These are phyloP conservation scores for Zootermopsis nevadensis DNA, from an alignment of 2,888 invertebrate genomes.

Conservation along the genomic window DNA sequence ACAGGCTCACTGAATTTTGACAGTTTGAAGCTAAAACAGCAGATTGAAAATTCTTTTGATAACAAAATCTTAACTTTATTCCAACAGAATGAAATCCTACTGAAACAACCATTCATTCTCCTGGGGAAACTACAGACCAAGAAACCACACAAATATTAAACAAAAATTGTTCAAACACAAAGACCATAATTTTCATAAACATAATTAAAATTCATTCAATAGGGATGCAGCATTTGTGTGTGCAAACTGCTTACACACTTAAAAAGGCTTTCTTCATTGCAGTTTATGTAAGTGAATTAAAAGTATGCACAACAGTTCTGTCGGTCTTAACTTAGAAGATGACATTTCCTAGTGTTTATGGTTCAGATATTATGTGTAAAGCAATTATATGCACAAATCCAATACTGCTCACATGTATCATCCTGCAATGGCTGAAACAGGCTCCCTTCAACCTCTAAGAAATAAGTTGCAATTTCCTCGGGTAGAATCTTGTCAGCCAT, in stretches of 20 bases:
- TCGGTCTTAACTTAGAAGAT: constrained; percentile 25
- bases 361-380: constrained; percentile 44
- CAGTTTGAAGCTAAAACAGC: constrained; percentile 28
- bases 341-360: constrained; percentile 20
- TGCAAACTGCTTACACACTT: neutral
- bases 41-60: constrained; percentile 5
- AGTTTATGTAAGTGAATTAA: constrained; percentile 26
- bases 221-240: constrained; percentile 10
- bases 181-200: neutral
- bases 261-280: constrained; percentile 17
- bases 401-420: constrained; percentile 29
- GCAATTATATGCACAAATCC: constrained; percentile 44
- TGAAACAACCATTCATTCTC: constrained; percentile 27
- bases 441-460: constrained; percentile 21
- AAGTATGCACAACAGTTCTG: constrained; percentile 33
- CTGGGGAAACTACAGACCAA: constrained; percentile 18
- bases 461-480: constrained; percentile 13
- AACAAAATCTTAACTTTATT: constrained; percentile 35
- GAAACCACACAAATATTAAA: constrained; percentile 15
- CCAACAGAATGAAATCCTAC: neutral
- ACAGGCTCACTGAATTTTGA: constrained; percentile 4
- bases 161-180: constrained; percentile 33
- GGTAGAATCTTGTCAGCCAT: constrained; percentile 5
- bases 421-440: constrained; percentile 10
- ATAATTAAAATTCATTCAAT: constrained; percentile 14